These are phyloP conservation scores for Protobothrops mucrosquamatus DNA, from an alignment of 2,113 vertebrate genomes.

Conservation along the genomic window DNA sequence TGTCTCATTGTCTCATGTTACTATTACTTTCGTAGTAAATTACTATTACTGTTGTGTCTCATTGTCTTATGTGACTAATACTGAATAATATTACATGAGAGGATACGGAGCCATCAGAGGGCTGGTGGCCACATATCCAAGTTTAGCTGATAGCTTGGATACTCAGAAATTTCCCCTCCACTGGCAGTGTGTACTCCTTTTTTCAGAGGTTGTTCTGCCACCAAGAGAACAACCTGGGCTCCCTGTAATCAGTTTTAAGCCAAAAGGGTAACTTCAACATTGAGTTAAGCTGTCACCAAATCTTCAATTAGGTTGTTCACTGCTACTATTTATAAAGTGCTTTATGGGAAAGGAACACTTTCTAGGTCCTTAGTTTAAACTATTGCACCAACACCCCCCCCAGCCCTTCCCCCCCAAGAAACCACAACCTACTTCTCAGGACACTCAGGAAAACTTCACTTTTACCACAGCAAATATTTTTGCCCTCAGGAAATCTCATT, in stretches of 20 bases:
- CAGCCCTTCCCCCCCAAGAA: background rate
- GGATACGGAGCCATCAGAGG: background rate
- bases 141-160: background rate
- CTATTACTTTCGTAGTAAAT: background rate
- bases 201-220: background rate
- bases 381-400: background rate
- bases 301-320: background rate
- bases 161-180: too few species aligned
- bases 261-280: background rate
- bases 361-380: background rate
- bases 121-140: background rate
- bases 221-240: too few species aligned
- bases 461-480: background rate
- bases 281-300: background rate
- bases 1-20: background rate
- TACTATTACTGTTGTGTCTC: background rate
- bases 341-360: background rate
- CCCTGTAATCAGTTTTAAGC: too few species aligned
- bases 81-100: background rate
- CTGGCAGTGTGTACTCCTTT: background rate
- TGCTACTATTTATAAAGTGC: background rate
- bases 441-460: background rate
- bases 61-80: background rate
- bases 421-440: background rate
- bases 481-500: constrained; percentile 6